phyloP scores from a whole-genome alignment of 64 coral and sea anemone species.

The Montipora foliosa region DNA sequence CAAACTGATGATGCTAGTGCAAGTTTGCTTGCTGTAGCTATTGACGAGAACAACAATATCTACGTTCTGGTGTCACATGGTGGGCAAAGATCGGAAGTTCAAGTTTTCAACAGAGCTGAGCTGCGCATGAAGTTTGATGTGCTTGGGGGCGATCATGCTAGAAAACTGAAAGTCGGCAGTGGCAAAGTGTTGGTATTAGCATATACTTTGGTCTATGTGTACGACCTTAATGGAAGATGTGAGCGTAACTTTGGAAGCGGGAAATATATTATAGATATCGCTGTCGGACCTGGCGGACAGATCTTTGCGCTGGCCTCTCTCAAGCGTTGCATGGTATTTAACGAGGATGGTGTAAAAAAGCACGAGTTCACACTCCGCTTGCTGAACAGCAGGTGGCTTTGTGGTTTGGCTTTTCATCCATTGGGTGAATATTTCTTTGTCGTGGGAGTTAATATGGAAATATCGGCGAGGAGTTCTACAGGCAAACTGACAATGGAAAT shows the following conservation, averaged over 20 bases:
- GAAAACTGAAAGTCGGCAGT: not conserved
- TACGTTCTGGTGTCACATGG: not conserved
- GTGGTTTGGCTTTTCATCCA: too few relatives aligned
- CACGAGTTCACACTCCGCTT: not conserved
- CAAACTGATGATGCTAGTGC: not conserved
- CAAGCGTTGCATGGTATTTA: slow-evolving; percentile 6
- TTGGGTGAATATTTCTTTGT: too few relatives aligned
- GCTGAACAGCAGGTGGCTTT: too few relatives aligned
- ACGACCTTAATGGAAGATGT: slow-evolving; percentile 6
- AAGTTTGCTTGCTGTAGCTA: not conserved
- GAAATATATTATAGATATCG: not conserved
- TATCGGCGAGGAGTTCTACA: too few relatives aligned
- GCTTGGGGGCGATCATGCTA: too few relatives aligned
- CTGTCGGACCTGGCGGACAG: not conserved
- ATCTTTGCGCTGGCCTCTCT: not conserved
- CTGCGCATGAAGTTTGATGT: not conserved
- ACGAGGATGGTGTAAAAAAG: not conserved
- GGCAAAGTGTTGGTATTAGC: slow-evolving; percentile 10
- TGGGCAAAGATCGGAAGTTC: not conserved
- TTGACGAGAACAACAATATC: slow-evolving; percentile 1
- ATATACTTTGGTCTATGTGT: not conserved
- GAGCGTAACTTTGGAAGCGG: not conserved
- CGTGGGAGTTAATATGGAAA: too few relatives aligned
- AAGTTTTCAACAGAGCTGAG: not conserved
- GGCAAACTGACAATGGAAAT: too few relatives aligned